These are phyloP conservation scores for Lamprologus tigripictilis DNA, from an alignment of 2,113 vertebrate genomes.

Conservation along the genomic window DNA sequence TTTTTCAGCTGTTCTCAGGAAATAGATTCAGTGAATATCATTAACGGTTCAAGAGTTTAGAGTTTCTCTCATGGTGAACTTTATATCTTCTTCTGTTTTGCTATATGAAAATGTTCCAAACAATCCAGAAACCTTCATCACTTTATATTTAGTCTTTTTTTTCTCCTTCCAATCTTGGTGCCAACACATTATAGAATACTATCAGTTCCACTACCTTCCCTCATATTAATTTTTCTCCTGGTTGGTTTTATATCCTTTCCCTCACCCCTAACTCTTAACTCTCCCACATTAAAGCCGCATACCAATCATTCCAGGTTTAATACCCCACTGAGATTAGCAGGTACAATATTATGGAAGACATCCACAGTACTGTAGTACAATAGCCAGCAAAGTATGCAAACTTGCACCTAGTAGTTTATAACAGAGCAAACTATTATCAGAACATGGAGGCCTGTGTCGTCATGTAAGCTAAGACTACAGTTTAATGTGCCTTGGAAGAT, in stretches of 20 bases:
- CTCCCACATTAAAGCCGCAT: slow-evolving; percentile 64
- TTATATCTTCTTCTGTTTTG: background rate
- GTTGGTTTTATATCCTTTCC: slow-evolving; percentile 68
- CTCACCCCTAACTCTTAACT: slow-evolving; percentile 57
- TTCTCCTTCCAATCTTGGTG: slow-evolving; percentile 39
- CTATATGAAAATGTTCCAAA: slow-evolving; percentile 11
- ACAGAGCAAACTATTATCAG: background rate
- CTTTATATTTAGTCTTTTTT: slow-evolving; percentile 49
- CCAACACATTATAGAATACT: slow-evolving; percentile 65
- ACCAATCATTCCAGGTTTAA: slow-evolving; percentile 66
- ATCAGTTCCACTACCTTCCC: slow-evolving; percentile 72
- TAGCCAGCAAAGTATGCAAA: slow-evolving; percentile 28
- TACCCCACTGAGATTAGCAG: slow-evolving; percentile 60
- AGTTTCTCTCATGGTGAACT: background rate
- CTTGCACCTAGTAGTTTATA: background rate
- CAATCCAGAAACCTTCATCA: slow-evolving; percentile 41
- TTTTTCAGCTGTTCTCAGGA: background rate
- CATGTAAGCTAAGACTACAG: background rate
- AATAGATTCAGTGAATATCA: background rate
- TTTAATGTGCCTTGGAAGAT: background rate
- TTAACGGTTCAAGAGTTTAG: background rate
- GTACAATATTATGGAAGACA: slow-evolving; percentile 59
- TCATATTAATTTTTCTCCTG: slow-evolving; percentile 72
- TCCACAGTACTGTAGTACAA: slow-evolving; percentile 15
- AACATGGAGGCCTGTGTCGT: background rate